Percentiles rank a stretch among this genome's conserved stretches.
These are phyloP conservation scores for Volucella bombylans DNA, from an alignment of 2,888 invertebrate species.

Conservation along the genomic window DNA sequence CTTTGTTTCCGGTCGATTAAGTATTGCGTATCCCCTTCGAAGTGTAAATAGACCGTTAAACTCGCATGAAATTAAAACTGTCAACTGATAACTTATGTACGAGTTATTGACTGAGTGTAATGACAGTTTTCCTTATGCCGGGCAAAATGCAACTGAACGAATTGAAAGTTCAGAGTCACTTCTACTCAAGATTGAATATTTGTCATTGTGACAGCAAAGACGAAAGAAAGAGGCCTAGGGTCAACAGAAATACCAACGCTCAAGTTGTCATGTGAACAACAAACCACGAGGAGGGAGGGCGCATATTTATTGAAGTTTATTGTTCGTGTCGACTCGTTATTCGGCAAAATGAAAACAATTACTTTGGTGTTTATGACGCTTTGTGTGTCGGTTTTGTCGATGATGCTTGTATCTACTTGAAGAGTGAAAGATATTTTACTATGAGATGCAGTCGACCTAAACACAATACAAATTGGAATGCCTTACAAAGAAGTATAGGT, in stretches of 20 bases:
- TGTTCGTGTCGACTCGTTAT: constrained; percentile 18
- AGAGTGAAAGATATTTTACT: not conserved
- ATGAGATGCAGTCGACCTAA: constrained; percentile 8
- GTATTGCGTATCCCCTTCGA: constrained; percentile 35
- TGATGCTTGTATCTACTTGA: not conserved
- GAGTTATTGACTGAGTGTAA: not conserved
- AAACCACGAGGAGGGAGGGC: constrained; percentile 43
- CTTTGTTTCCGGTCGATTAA: constrained; percentile 56
- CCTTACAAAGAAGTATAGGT: not conserved
- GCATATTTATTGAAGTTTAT: constrained; percentile 61
- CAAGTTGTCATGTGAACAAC: constrained; percentile 47
- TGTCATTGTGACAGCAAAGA: constrained; percentile 7
- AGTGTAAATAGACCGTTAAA: constrained; percentile 47
- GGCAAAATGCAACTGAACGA: constrained; percentile 33
- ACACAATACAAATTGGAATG: constrained; percentile 15
- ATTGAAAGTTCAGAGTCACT: constrained; percentile 17
- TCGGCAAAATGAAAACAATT: constrained; percentile 38
- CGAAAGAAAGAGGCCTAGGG: constrained; percentile 37
- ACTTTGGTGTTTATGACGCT: constrained; percentile 46
- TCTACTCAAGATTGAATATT: constrained; percentile 32
- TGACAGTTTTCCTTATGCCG: constrained; percentile 8
- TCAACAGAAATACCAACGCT: constrained; percentile 49
- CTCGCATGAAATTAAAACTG: constrained; percentile 33
- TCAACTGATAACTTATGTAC: not conserved
- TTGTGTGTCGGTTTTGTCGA: not conserved